Base-by-base conservation (phyloP, 2,113 vertebrate genomes). In the Petrocephalus zakoni region DNA sequence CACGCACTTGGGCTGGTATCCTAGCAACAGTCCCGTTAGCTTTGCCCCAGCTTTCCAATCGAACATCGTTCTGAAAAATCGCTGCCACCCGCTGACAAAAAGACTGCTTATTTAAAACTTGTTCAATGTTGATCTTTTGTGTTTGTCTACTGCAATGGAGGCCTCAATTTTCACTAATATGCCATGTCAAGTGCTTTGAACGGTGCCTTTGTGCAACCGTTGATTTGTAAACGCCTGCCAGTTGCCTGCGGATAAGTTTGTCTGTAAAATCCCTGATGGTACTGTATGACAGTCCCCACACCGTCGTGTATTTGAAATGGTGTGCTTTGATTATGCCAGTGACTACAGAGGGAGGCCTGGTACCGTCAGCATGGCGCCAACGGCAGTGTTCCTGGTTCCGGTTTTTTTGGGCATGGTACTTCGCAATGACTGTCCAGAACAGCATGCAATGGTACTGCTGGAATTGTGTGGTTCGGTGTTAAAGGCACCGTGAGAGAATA, bases 51-150 rank as follows among this genome's bases (percentile, higher is more conserved):
- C 46, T 52, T 52, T 85, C 82, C 22, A 47, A 49, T 52, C 46
- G 82, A 85, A 85, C 46, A 11, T 25, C 82, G 11, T 85, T 49
- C 82, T 51, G 22, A 19, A n/a, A 52, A 85, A 85, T 49, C 49
- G 1, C 46, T 51, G 46, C 82, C 82, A 51, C 82, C 82, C 82
- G 46, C 82, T 51, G 46, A 85, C n/a, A 29, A 25, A 85, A 49
- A 52, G 21, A 25, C 82, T 52, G n/a, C 10, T 85, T 49, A 85
- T 85, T 85, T 85, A 51, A 85, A 85, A 85, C 46, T 78, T 42
- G 42, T 78, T 85, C 82, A 25, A 9, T 52, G 82, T 85, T 85
- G 47, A 51, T 85, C 82, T 85, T 52, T 78, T 78, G 72, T 78
- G 72, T 42, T 78, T 85, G 46, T 51, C 2, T 51, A 51, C n/a